Base-by-base conservation (phyloP, 2,797 vertebrate species). In the Chrysocyon brachyurus region DNA sequence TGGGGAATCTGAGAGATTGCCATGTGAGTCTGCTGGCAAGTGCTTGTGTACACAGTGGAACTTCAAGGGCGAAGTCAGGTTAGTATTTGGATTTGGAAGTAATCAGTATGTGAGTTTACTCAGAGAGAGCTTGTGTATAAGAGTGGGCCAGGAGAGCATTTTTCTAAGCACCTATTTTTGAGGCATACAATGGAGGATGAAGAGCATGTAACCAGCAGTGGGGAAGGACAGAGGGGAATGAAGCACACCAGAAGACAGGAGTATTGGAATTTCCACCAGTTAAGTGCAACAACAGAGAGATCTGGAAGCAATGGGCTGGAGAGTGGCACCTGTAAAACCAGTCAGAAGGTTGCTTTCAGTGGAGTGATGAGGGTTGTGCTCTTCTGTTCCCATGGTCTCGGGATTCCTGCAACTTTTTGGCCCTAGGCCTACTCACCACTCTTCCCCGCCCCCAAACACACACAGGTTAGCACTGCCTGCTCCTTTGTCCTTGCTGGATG, bases 181-280 rank as follows among this genome's bases (percentile, higher is more conserved):
- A 68, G 15, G 31, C 33, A 28, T 52, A 4, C 16, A 8, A 17
- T 4, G 66, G 54, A 64, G 4, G 11, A 72, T 72, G 72, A 52
- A 28, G 24, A 90, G 5, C 19, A 24, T 26, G 28, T 12, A 26
- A 6, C 82, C 12, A 28, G 5, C 28, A 57, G 16, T 68, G 63
- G 75, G 31, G n/a, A 92, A n/a, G 83, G 81, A 36, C 31, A 94
- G 54, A 81, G 63, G 93, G 72, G 59, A 88, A 40, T 54, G 49
- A 72, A 88, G 49, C 49, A 36, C 21, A 36, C 12, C 33, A 22
- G 46, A 31, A 66, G 28, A 91, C 40, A 59, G 26, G 15, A 14
- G 26, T 36, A 3, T 75, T 75, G 33, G 73, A 78, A 40, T 91
- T 90, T 40, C 89, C 36, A 33, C 52, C 24, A 2, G 16, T 52